Evolutionary conservation across 1,140 invertebrate genomes (phyloP).

Genomic region (Himalopsyche phryganea): DNA sequence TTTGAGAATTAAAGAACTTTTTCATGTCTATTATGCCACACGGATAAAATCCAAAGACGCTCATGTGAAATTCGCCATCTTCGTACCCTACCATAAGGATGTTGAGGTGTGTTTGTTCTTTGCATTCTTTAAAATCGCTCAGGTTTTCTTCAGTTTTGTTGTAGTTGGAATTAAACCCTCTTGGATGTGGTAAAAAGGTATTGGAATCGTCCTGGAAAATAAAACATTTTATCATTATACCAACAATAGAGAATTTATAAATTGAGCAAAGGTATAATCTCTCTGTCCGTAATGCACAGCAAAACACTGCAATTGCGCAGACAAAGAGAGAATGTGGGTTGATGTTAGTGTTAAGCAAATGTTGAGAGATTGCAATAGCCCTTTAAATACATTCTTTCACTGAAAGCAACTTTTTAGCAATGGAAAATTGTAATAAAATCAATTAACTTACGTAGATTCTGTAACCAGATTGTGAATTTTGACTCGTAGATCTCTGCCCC

Average conservation of each 20-base stretch:
- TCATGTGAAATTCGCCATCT: slow-evolving; percentile 68
- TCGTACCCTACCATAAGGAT: slow-evolving; percentile 76
- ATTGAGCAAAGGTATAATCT: too few species aligned
- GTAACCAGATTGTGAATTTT: slow-evolving; percentile 43
- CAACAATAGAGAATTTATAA: too few species aligned
- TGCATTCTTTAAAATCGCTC: slow-evolving; percentile 62
- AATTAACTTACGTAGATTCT: slow-evolving; percentile 43
- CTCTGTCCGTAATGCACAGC: too few species aligned
- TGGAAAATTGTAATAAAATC: too few species aligned
- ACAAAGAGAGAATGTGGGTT: too few species aligned
- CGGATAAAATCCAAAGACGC: slow-evolving; percentile 81
- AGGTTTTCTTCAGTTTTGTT: slow-evolving; percentile 52
- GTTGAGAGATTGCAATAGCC: too few species aligned
- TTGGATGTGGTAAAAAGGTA: slow-evolving; percentile 53
- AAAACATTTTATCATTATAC: too few species aligned
- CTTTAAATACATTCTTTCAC: too few species aligned
- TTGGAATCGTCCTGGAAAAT: slow-evolving; percentile 52
- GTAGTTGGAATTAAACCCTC: slow-evolving; percentile 43
- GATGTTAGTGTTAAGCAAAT: too few species aligned
- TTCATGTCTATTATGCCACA: slow-evolving; percentile 68
- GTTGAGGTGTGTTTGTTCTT: slow-evolving; percentile 69
- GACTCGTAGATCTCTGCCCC: slow-evolving; percentile 49
- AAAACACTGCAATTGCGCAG: too few species aligned
- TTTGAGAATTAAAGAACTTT: slow-evolving; percentile 52
- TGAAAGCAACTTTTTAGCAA: too few species aligned